Evolutionary conservation across 2,113 vertebrate species (phyloP), one percentile per base, ranked within the genome.

Genomic region (Neodon shergylaensis): DNA sequence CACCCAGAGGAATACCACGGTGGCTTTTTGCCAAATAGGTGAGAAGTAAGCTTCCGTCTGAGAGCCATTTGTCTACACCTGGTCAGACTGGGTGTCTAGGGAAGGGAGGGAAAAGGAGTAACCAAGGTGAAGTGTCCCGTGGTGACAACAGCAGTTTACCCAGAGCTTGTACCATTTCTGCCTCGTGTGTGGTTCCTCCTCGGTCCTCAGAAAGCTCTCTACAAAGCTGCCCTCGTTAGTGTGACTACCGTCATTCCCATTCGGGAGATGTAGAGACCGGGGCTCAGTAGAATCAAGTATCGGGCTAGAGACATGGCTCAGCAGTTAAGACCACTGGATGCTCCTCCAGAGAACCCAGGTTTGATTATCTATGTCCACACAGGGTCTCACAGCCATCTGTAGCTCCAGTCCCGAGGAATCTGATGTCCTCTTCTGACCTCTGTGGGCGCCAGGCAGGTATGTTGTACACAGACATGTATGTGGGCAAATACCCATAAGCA

Each of bases 21-120:
- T 93, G 96, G 96, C 94, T 16, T 44, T 95, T 91, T 44, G 95
- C 96, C 97, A 98, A 95, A 65, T 96, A 95, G 97, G 95, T 78
- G 63, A 94, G 63, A 96, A 91, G 96, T 96, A 39, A 96, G 76
- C 76, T 94, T 96, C 92, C 0, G 1, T 33, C 72, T 86, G 78
- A 96, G 93, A 94, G 73, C 88, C 94, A n/a, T 28, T 54, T 74
- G 95, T n/a, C n/a, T 28, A 33, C 14, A 83, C 17, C 26, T 74
- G 7, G 70, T 77, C 44, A 88, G 49, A 26, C 68, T 77, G 44
- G 42, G 19, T 28, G 24, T 31, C 61, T 42, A 36, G n/a, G 33
- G 36, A 85, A 91, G 13, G 66, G 36, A 96, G 68, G 81, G n/a
- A 63, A 31, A 90, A 19, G 52, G 16, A 92, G 52, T 61, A 42